phyloP scores from a whole-genome alignment of 1,140 invertebrate genomes.

The Holotrichia oblita region DNA sequence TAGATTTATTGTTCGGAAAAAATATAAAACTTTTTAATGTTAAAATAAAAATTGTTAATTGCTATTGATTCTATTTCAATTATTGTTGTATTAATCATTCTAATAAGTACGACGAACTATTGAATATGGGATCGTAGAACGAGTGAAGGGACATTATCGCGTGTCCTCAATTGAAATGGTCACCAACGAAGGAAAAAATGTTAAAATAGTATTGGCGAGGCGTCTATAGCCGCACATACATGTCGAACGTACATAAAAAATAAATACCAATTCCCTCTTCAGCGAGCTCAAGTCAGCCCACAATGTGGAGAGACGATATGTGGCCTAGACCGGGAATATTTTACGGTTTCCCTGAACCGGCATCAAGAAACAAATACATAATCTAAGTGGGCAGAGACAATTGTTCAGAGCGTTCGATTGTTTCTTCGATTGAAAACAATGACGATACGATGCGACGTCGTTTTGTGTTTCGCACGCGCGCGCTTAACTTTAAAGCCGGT shows the following conservation, averaged over 20 bases:
- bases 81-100: not conserved
- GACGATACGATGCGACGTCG: not conserved
- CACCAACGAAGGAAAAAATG: not conserved
- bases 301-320: not conserved
- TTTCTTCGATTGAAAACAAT: constrained; percentile 15
- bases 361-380: constrained; percentile 22
- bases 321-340: constrained; percentile 14
- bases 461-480: not conserved
- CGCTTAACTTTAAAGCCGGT: too few species aligned
- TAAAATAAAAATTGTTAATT: too few species aligned
- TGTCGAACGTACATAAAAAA: constrained; percentile 18
- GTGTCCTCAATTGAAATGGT: constrained; percentile 6
- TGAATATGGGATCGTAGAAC: not conserved
- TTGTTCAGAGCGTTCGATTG: constrained; percentile 22
- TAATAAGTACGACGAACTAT: not conserved
- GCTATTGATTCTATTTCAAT: too few species aligned
- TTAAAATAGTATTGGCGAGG: constrained; percentile 20
- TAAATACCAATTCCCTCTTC: constrained; percentile 17
- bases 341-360: constrained; percentile 25
- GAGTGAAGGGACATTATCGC: not conserved
- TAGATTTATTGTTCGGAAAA: too few species aligned
- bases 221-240: constrained; percentile 23
- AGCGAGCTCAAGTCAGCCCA: constrained; percentile 2
- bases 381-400: constrained; percentile 21
- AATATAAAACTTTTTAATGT: too few species aligned